Percentiles rank a stretch among this genome's conserved stretches.
Conservation (phyloP, 2,888 invertebrate genomes). For the Dusona sp. region DNA sequence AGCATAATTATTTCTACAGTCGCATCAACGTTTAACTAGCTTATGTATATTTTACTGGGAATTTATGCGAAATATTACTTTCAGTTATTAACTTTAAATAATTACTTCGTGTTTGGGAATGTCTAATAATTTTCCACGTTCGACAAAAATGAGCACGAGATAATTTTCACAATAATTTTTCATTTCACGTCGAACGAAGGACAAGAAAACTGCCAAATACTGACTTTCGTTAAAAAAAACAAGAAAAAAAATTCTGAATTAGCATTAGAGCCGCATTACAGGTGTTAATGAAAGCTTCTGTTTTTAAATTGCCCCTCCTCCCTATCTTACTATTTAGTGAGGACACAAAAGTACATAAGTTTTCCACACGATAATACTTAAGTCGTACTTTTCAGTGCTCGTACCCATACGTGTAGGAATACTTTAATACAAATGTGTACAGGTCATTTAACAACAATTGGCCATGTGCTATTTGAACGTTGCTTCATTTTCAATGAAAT, state of each 20-base stretch:
- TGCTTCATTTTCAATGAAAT: background rate
- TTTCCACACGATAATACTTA: slow-evolving; percentile 60
- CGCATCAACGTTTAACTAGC: background rate
- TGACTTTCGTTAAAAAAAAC: background rate
- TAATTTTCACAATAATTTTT: background rate
- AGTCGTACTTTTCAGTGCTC: slow-evolving; percentile 7
- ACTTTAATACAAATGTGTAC: background rate
- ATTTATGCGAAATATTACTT: background rate
- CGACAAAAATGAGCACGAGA: background rate
- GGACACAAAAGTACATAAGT: slow-evolving; percentile 48
- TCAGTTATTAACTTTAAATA: background rate
- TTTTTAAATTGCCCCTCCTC: background rate
- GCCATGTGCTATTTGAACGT: background rate
- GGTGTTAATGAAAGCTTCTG: slow-evolving; percentile 46
- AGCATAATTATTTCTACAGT: background rate
- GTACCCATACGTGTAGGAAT: background rate
- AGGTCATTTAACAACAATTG: background rate
- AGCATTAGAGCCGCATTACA: background rate
- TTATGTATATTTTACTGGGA: background rate
- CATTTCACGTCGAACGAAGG: background rate
- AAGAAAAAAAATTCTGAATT: background rate
- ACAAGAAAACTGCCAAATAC: background rate
- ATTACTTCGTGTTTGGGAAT: background rate
- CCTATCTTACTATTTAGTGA: slow-evolving; percentile 21
- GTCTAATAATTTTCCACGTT: background rate